Base-by-base conservation (phyloP, 2,113 vertebrate genomes). In the Marcusenius ussheri region DNA sequence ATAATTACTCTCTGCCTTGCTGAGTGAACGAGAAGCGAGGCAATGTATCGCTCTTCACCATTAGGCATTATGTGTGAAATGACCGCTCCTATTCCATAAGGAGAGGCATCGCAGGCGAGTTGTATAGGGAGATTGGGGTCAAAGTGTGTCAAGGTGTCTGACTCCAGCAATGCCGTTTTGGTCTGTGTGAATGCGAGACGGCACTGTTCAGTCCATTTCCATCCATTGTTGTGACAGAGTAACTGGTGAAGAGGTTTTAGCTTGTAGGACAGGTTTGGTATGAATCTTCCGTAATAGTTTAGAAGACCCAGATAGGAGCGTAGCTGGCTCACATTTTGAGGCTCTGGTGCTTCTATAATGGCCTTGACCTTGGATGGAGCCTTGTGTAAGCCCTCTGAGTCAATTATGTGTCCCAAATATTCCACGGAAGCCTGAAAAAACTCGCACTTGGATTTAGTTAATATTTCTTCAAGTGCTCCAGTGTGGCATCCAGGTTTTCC, bases 1-100 rank as follows among this genome's bases (percentile, higher is more conserved):
- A 2, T 91, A 86, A 90, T 92, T 93, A 90, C 89, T 83, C 93
- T 94, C 90, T 92, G 92, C 90, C 90, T 93, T 91, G 90, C 19
- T 35, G 90, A 92, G 91, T 45, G 89, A 93, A 92, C 90, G 90
- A 89, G 91, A 89, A 89, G 90, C 90, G 92, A 94, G 89, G 93
- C 92, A 93, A 91, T 51, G 24, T 91, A 92, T 91, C 94, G 96
- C 95, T 96, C 94, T 92, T 94, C 93, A 94, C 95, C 93, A 93
- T 91, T 92, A 90, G 92, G 90, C 93, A 91, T 92, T 90, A 91
- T 92, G 91, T 93, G 92, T 93, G 93, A 94, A 94, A 94, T 92
- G 92, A 96, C 94, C 92, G 11, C 50, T 51, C 50, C 50, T 13
- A 51, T 11, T 51, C 93, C 94, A 93, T 91, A 93, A 92, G 92